Evolutionary conservation across 2,888 invertebrate genomes (phyloP), one percentile per base, ranked within the genome.

Genomic region (Cerceris ruficornis): DNA sequence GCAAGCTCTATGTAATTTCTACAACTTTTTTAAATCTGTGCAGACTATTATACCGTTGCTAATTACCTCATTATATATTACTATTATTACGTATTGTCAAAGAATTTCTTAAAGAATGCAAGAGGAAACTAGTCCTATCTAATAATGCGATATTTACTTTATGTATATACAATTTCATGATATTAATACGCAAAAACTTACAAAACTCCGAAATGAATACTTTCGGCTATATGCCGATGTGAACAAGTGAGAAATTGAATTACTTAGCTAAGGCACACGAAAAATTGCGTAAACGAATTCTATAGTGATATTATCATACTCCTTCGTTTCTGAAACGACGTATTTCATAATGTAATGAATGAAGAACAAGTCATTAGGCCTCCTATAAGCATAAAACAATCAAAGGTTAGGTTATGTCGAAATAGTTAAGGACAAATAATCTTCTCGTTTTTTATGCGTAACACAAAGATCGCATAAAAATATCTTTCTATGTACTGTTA

Each of bases 331-430:
- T 0, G 41, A 11, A 55, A 15, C 58, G 43, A 13, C 17, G 0
- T 39, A 46, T 28, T 50, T 61, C 57, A 17, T 1, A 66, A 68
- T n/a, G 46, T 11, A 55, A 61, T 0, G 28, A 54, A 39, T 15
- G 14, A 39, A 52, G 72, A 67, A 15, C 55, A 69, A 73, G 52
- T 52, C 69, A 73, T 60, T 59, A 13, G 17, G 64, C 46, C 14
- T 52, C 59, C 28, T 43, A 52, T n/a, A 54, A 9, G 17, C 9
- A 8, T 28, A 5, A 28, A 59, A 55, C 14, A 65, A 17, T 49
- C 59, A 57, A 73, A 71, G 80, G 64, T 62, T 41, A 71, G 85
- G 85, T 85, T 85, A 85, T 79, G 85, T 83, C 28, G 59, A 68
- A 66, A n/a, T 65, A 64, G 42, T 59, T 64, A 75, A 75, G 66